Conservation (phyloP, 2,888 invertebrate species). For the Allophyes oxyacanthae region DNA sequence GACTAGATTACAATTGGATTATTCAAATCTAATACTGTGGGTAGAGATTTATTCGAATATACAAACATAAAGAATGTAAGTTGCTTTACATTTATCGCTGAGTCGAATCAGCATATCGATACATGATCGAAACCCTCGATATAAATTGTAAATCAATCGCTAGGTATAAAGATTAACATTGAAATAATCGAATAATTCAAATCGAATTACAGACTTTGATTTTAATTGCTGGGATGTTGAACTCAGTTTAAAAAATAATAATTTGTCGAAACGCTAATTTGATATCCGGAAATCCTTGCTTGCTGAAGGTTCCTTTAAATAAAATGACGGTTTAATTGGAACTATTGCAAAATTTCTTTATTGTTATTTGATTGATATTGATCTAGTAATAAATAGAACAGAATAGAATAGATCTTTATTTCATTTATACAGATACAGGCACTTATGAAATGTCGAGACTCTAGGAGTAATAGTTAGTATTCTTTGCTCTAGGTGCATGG, state of each 20-base stretch:
- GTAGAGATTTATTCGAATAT: conserved; percentile 65
- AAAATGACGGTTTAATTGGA: conserved; percentile 6
- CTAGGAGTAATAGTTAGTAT: too few species aligned
- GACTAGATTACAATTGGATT: conserved; percentile 75
- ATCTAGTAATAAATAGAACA: neutral
- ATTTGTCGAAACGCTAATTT: conserved; percentile 29
- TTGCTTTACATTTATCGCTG: conserved; percentile 25
- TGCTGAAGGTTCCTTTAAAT: conserved; percentile 24
- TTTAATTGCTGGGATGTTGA: conserved; percentile 35
- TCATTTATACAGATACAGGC: too few species aligned
- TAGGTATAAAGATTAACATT: conserved; percentile 37
- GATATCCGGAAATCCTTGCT: conserved; percentile 40
- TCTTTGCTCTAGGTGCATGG: too few species aligned
- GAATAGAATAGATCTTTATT: too few species aligned
- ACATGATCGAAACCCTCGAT: conserved; percentile 23
- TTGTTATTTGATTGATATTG: conserved; percentile 6
- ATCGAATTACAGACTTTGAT: conserved; percentile 29
- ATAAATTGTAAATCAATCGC: conserved; percentile 39
- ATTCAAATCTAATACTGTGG: conserved; percentile 75
- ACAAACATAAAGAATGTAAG: conserved; percentile 53
- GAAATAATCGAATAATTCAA: conserved; percentile 33
- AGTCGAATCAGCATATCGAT: conserved; percentile 38
- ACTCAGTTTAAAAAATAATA: conserved; percentile 8
- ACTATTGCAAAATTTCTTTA: neutral
- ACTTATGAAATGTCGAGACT: too few species aligned